Evolutionary conservation across 2,888 invertebrate species (phyloP), one percentile per base, ranked within the genome.

Genomic region (Leucophora obtusa): DNA sequence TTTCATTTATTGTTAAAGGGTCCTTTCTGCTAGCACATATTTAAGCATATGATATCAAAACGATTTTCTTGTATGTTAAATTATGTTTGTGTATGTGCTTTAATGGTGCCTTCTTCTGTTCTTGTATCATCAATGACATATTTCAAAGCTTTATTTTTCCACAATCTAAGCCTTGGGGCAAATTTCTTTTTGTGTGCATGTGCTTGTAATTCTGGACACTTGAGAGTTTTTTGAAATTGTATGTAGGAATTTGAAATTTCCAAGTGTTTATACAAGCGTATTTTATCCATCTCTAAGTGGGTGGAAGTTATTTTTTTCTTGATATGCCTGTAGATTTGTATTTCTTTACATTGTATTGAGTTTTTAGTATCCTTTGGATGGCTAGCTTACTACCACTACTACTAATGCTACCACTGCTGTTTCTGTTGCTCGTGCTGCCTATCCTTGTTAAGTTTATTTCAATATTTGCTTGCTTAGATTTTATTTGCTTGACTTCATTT

Each of bases 401-500:
- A 28, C 28, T 28, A 28, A 21, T 21, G 21, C 28, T n/a, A 24
- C 24, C 6, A 28, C 28, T 28, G 6, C 28, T 28, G 6, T 3
- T 21, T 2, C 28, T 28, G 28, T 28, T 28, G 28, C 6, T n/a
- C n/a, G n/a, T 28, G 7, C 28, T 28, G 43, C 53, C 24, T 47
- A 62, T 71, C 66, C 33, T 56, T 65, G 77, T 66, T 76, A 76
- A 80, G 68, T 69, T 72, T 80, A 59, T 80, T 71, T 76, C 72
- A 81, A 81, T 76, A 81, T 81, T 80, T 81, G 76, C 69, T 59
- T 51, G 72, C 50, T 69, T 59, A 69, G 65, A 73, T 76, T 74
- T 76, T 81, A 77, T 81, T 77, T 81, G 77, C 81, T 81, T 81
- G 81, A 81, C 81, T 81, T 77, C 65, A 74, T 69, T 81, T 81